Base-by-base conservation (phyloP, 1,140 invertebrate species). In the Sycophaga agraensis region DNA sequence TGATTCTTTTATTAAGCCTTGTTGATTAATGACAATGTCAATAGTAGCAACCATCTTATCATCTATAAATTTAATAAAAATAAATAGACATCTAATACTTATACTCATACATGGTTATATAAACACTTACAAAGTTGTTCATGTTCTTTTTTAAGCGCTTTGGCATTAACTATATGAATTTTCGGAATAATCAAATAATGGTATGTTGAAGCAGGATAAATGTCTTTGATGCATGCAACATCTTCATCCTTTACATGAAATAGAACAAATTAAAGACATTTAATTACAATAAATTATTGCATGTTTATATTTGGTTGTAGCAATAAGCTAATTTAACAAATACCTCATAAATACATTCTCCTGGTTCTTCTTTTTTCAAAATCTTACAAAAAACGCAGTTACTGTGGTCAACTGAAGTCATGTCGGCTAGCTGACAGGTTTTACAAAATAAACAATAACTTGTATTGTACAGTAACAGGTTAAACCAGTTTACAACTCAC, bases 131-230 rank as follows among this genome's bases (percentile, higher is more conserved):
- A 83, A 66, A 94, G 71, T 16, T 80, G 74, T 59, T 86, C 84
- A 73, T 95, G 84, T 16, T 83, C 74, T n/a, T 80, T 63, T 19
- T 77, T 83, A 19, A 96, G 82, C 22, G 71, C 68, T 72, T 91
- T 92, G 0, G 87, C 85, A 82, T 91, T 89, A 42, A 79, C 76
- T 49, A 93, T 87, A 76, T 96, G 94, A 17, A 81, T 76, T 72
- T 89, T 92, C 0, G 93, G 86, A 24, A 94, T 82, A 39, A 91
- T 86, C 37, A 96, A 83, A 72, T 89, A 89, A 78, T 97, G 94
- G 79, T 91, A 86, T 17, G 83, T 84, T 1, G 91, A 85, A 0
- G 88, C 92, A 16, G 94, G 93, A 73, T 87, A 86, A 34, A 94
- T 94, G 73, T 96, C 93, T 55, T 85, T 85, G 71, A 96, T 93